Conservation (phyloP, 2,113 vertebrate genomes). For the Sus scrofa region DNA sequence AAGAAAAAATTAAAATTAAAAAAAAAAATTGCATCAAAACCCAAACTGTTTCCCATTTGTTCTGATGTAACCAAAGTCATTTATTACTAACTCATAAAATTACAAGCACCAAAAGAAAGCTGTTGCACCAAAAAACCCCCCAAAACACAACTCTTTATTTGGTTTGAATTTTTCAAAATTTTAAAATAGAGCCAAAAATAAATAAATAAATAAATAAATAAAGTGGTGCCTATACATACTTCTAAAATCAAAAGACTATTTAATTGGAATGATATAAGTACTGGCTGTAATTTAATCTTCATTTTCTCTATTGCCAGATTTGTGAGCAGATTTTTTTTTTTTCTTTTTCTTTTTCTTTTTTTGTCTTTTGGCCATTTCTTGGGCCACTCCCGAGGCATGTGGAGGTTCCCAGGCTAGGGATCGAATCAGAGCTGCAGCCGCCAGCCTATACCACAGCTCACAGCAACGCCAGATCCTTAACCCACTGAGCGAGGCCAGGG, state of each 20-base stretch:
- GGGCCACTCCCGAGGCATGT: too few species aligned
- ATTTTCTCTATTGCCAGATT: constrained; percentile 34
- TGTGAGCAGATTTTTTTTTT: constrained; percentile 62
- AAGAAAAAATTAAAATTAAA: too few species aligned
- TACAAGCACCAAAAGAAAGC: constrained; percentile 65
- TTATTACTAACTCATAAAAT: constrained; percentile 69
- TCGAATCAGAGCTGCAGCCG: too few species aligned
- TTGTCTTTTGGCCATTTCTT: too few species aligned
- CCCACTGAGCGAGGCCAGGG: too few species aligned
- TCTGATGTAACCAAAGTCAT: constrained; percentile 57
- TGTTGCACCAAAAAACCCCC: not conserved
- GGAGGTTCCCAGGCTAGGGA: too few species aligned
- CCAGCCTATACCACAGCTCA: too few species aligned
- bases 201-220: too few species aligned
- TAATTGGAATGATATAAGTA: not conserved
- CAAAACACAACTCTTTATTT: constrained; percentile 9
- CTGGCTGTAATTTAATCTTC: not conserved
- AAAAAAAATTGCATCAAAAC: constrained; percentile 61
- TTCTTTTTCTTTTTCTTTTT: too few species aligned
- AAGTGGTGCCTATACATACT: constrained; percentile 10
- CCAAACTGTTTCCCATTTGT: constrained; percentile 68
- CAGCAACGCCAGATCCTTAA: too few species aligned
- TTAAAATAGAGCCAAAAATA: not conserved
- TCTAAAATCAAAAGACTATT: constrained; percentile 14
- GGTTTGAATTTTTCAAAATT: constrained; percentile 60